Evolutionary conservation across 1,140 invertebrate species (phyloP), one percentile per base, ranked within the genome.

Genomic region (Berghia stephanieae): DNA sequence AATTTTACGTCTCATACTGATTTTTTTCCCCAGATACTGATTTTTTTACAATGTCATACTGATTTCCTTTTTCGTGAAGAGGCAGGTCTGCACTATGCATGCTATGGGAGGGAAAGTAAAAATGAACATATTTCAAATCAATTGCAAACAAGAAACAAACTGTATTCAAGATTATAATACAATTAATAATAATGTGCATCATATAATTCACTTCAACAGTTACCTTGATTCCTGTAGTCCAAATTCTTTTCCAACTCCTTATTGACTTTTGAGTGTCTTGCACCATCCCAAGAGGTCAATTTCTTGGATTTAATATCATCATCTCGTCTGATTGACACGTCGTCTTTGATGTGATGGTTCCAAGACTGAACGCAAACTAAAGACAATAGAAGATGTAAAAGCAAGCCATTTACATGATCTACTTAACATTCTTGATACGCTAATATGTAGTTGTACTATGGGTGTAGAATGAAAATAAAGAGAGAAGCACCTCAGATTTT

Each of bases 291-390:
- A 34, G 24, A 24, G 27, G 42, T n/a, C 44, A 67, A 67, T 13
- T 49, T 24, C n/a, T 76, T 68, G 24, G 24, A 31, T 44, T 21
- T 3, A n/a, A n/a, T n/a, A 2, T 21, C n/a, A 13, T 8, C 16
- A n/a, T 76, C 43, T 68, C 52, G 67, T 42, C 27, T 76, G n/a
- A 63, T 60, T 2, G 74, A 60, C n/a, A 76, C n/a, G 55, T 76
- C 74, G 52, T 76, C 74, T 52, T 76, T 76, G 27, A 76, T n/a
- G 38, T 76, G 63, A 27, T 67, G 63, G 31, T 76, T 76, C 74
- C 74, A 76, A 21, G 74, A 24, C 44, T 76, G 74, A 18, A 76
- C 63, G 49, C 43, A 57, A 31, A 49, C 71, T 73, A n/a, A 18
- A 3, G 27, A 16, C 24, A n/a, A 60, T 5, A 60, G 6, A 60